Conservation (phyloP, 2,888 invertebrate genomes). For the Operophtera brumata region DNA sequence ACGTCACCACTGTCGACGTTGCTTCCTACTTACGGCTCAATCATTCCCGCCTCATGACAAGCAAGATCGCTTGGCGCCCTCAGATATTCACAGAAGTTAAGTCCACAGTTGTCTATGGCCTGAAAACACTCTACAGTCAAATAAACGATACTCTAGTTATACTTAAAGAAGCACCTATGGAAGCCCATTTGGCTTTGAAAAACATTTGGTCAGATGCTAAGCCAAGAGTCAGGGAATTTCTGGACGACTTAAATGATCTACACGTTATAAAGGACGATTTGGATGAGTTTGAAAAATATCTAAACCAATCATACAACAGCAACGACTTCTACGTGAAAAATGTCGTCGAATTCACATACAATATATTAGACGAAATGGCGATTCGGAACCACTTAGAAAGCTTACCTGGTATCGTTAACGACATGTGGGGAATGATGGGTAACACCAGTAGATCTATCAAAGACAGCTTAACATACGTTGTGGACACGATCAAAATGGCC, state of each 20-base stretch:
- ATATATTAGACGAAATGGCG: conserved; percentile 88
- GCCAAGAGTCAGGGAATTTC: conserved; percentile 84
- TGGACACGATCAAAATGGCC: conserved; percentile 85
- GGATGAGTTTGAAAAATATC: conserved; percentile 84
- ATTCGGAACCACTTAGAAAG: conserved; percentile 88
- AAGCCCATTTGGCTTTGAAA: conserved; percentile 83
- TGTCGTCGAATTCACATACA: conserved; percentile 84
- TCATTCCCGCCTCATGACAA: conserved; percentile 90
- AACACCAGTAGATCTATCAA: conserved; percentile 90
- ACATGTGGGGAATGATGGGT: conserved; percentile 92
- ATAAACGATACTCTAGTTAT: conserved; percentile 69
- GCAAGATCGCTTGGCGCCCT: conserved; percentile 90
- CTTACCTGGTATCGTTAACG: conserved; percentile 88
- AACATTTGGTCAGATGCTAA: conserved; percentile 89
- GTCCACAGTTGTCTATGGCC: conserved; percentile 51
- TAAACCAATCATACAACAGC: conserved; percentile 88
- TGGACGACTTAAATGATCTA: conserved; percentile 87
- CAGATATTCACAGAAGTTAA: conserved; percentile 81
- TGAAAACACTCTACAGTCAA: conserved; percentile 68
- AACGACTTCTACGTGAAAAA: conserved; percentile 93
- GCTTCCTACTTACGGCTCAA: conserved; percentile 90
- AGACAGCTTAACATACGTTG: conserved; percentile 86
- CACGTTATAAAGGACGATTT: conserved; percentile 86
- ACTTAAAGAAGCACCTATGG: conserved; percentile 81
- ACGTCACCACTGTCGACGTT: conserved; percentile 88